Conservation (phyloP, 1,140 invertebrate species). For the Akabosia matsudoensis region DNA sequence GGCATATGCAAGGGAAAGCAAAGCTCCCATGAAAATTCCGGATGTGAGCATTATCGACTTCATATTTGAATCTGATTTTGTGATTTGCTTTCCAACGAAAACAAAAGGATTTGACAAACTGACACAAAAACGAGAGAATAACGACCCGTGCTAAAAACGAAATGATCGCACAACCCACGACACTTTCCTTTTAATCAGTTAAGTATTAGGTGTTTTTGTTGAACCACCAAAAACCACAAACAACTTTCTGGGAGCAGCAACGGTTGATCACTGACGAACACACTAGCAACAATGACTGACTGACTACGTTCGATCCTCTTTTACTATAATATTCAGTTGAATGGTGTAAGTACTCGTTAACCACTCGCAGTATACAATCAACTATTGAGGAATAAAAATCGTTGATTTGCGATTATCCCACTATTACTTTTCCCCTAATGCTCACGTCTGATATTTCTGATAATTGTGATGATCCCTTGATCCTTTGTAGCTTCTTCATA, state of each 20-base stretch:
- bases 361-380: too few relatives aligned
- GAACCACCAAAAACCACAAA: not conserved
- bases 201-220: not conserved
- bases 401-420: not conserved
- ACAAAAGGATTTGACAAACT: too few relatives aligned
- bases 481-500: not conserved
- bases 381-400: not conserved
- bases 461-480: conserved; percentile 1
- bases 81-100: too few relatives aligned
- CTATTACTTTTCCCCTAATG: not conserved
- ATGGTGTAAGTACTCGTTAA: too few relatives aligned
- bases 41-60: not conserved
- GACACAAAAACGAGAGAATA: not conserved
- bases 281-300: conserved; percentile 17
- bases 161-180: too few relatives aligned
- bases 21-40: not conserved
- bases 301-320: not conserved
- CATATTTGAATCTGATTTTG: conserved; percentile 2
- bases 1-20: conserved; percentile 3
- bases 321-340: not conserved
- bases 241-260: conserved; percentile 4
- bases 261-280: conserved; percentile 4
- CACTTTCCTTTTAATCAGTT: not conserved
- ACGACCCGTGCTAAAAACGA: too few relatives aligned
- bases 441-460: not conserved